A percentile compares a stretch with the other conserved stretches of the same genome.
These are phyloP conservation scores for Campoplex nolae DNA, from an alignment of 2,888 invertebrate genomes.

Conservation along the genomic window DNA sequence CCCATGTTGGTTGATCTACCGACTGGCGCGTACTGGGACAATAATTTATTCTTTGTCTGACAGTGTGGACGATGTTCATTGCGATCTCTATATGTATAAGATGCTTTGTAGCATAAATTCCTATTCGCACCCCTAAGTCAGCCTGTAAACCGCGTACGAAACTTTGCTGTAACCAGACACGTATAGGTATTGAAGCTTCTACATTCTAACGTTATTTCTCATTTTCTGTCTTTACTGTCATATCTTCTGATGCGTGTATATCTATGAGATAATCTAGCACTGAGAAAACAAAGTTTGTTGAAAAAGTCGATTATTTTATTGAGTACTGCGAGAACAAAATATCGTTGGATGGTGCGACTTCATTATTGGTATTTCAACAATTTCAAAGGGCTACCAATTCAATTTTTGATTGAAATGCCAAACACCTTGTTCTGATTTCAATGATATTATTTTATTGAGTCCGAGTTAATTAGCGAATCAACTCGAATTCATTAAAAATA, in stretches of 20 bases:
- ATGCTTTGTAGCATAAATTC: conserved; percentile 65
- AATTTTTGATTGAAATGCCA: no score
- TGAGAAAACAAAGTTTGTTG: no score
- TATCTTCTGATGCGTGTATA: conserved; percentile 34
- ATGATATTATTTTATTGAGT: no score
- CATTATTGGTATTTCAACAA: no score
- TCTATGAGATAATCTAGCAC: conserved; percentile 1
- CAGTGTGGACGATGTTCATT: conserved; percentile 56
- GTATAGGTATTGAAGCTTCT: conserved; percentile 19
- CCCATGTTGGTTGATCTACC: conserved; percentile 62
- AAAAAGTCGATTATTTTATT: no score
- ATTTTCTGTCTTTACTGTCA: conserved; percentile 31
- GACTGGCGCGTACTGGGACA: conserved; percentile 55
- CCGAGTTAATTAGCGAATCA: no score
- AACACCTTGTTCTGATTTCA: no score
- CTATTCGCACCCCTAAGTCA: conserved; percentile 64
- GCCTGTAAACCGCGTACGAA: conserved; percentile 1
- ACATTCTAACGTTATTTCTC: conserved; percentile 32
- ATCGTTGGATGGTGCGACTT: no score
- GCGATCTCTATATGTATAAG: conserved; percentile 9
- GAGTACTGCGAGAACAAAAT: no score
- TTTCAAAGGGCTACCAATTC: no score
- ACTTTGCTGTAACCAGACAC: conserved; percentile 28
- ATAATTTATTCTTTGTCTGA: conserved; percentile 73
- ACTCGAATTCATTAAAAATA: no score